Conservation (phyloP, 2,888 invertebrate species). For the Tinea pellionella region DNA sequence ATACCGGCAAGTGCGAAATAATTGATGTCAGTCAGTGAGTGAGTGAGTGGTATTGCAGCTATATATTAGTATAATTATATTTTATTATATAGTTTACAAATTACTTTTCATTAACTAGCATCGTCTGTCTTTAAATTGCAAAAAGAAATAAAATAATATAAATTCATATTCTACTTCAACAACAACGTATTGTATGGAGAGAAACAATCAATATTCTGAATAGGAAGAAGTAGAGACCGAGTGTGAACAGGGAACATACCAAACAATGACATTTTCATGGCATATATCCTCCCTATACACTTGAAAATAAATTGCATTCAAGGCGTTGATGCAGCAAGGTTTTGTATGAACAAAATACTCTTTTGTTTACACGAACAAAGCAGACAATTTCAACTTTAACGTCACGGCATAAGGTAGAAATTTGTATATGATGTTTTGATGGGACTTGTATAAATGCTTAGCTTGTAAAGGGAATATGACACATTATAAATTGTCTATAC, state of each 20-base stretch:
- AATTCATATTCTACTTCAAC: background rate
- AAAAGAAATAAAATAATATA: no score
- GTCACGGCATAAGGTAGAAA: slow-evolving; percentile 17
- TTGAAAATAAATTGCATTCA: slow-evolving; percentile 40
- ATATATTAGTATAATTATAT: no score
- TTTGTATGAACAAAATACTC: slow-evolving; percentile 22
- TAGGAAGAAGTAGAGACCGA: background rate
- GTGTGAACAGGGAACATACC: background rate
- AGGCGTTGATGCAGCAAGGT: slow-evolving; percentile 29
- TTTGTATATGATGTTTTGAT: background rate
- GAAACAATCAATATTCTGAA: background rate
- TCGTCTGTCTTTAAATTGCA: no score
- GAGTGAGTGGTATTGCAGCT: no score
- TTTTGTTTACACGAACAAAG: background rate
- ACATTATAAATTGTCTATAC: slow-evolving; percentile 45
- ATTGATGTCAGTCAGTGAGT: no score
- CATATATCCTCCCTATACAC: slow-evolving; percentile 18
- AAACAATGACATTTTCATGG: background rate
- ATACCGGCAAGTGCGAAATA: no score
- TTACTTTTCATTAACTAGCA: no score
- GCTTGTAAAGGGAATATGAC: slow-evolving; percentile 31
- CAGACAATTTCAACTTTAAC: background rate
- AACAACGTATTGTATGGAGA: background rate
- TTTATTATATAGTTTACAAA: no score
- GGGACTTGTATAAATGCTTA: background rate